Evolutionary conservation across 1,140 invertebrate genomes (phyloP).

Genomic region (Drosophila chauvacae): DNA sequence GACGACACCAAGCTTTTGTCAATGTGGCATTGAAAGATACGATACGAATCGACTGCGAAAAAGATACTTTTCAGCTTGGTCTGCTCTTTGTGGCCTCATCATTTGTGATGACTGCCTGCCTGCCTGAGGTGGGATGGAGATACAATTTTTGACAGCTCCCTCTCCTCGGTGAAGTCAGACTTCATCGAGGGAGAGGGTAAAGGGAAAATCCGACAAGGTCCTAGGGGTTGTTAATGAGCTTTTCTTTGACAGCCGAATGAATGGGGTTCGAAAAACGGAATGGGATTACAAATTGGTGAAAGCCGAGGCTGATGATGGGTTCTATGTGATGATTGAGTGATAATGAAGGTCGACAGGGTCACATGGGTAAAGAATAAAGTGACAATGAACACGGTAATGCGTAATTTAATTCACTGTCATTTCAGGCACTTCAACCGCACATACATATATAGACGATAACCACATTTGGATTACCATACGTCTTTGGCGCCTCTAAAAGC

Average conservation of each 20-base stretch:
- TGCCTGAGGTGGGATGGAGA: background rate
- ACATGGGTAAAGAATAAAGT: constrained; percentile 16
- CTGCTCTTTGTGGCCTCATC: constrained; percentile 53
- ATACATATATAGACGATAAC: constrained; percentile 1
- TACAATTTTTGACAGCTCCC: constrained; percentile 65
- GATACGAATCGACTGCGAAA: constrained; percentile 40
- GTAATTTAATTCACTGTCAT: constrained; percentile 11
- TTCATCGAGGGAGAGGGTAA: constrained; percentile 10
- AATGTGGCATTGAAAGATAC: constrained; percentile 42
- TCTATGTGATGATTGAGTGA: constrained; percentile 25
- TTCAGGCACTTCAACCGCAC: constrained; percentile 6
- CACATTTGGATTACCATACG: constrained; percentile 13
- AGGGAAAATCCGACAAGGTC: constrained; percentile 1
- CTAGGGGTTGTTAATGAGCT: constrained; percentile 68
- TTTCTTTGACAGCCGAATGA: constrained; percentile 56
- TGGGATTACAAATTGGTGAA: constrained; percentile 54
- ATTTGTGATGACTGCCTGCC: constrained; percentile 13
- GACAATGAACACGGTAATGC: constrained; percentile 18
- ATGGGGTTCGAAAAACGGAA: constrained; percentile 39
- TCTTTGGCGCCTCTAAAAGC: constrained; percentile 7
- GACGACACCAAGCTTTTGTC: constrained; percentile 33
- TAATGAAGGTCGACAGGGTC: constrained; percentile 6
- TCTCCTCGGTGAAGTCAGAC: background rate
- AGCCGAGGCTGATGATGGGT: constrained; percentile 5
- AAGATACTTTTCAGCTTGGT: constrained; percentile 69